Evolutionary conservation across 2,888 invertebrate species (phyloP).

Genomic region (Brachyptera putata): DNA sequence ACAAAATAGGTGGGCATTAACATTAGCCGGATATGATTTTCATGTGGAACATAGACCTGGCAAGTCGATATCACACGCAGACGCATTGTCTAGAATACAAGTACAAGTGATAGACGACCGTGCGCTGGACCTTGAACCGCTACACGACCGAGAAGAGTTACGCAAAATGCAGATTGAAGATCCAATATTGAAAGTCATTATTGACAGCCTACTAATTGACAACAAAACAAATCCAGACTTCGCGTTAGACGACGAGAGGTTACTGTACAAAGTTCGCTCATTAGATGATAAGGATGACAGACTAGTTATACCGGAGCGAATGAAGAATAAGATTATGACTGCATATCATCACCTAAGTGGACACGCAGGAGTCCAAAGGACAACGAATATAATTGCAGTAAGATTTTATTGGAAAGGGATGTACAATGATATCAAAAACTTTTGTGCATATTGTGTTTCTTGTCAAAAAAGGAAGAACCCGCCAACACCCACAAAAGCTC

Average conservation of each 20-base stretch:
- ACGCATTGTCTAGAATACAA: background rate
- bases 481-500: background rate
- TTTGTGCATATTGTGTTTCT: background rate
- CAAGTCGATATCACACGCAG: background rate
- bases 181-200: background rate
- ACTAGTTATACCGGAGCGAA: background rate
- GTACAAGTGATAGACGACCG: background rate
- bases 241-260: background rate
- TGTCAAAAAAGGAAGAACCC: slow-evolving; percentile 15
- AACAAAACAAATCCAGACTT: background rate
- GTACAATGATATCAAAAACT: background rate
- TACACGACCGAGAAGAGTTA: background rate
- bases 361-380: background rate
- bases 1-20: background rate
- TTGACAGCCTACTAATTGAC: background rate
- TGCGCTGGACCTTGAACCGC: background rate
- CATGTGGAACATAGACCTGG: background rate
- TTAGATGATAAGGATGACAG: background rate
- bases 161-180: background rate
- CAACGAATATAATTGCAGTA: background rate
- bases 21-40: background rate
- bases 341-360: background rate
- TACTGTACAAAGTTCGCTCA: background rate
- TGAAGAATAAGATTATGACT: background rate
- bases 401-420: slow-evolving; percentile 16